Conservation (phyloP, 2,888 invertebrate genomes). For the Spilosoma lubricipeda region DNA sequence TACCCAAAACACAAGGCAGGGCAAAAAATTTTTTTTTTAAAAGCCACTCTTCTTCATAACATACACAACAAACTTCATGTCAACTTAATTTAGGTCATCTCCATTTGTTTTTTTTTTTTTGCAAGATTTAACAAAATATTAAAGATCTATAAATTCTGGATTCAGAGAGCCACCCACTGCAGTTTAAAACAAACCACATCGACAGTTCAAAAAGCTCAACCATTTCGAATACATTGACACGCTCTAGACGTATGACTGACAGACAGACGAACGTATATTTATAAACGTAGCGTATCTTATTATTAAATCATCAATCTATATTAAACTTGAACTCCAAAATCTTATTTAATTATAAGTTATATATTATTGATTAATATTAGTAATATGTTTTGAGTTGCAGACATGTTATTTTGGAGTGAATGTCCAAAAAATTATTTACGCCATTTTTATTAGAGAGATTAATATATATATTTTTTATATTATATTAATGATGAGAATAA, state of each 20-base stretch:
- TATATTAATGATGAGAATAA: conserved; percentile 1
- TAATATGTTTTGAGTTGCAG: conserved; percentile 19
- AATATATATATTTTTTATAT: neutral
- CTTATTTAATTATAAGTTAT: conserved; percentile 61
- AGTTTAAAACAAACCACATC: conserved; percentile 11
- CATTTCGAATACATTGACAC: conserved; percentile 39
- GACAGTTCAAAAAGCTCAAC: conserved; percentile 22
- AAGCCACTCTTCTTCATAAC: no score
- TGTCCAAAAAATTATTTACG: conserved; percentile 8
- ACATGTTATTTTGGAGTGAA: conserved; percentile 15
- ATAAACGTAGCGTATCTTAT: conserved; percentile 61
- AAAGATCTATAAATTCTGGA: neutral
- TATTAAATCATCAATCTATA: conserved; percentile 77
- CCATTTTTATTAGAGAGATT: neutral
- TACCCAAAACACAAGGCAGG: no score
- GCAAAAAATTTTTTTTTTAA: no score
- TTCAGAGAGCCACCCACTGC: neutral
- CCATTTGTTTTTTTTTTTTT: no score
- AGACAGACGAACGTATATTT: conserved; percentile 57
- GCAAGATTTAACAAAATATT: no score
- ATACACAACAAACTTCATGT: no score
- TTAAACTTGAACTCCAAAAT: conserved; percentile 53
- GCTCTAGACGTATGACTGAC: conserved; percentile 50
- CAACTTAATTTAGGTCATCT: no score
- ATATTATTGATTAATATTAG: conserved; percentile 62